Conservation (phyloP, 2,888 invertebrate species). For the Diabrotica balteata region DNA sequence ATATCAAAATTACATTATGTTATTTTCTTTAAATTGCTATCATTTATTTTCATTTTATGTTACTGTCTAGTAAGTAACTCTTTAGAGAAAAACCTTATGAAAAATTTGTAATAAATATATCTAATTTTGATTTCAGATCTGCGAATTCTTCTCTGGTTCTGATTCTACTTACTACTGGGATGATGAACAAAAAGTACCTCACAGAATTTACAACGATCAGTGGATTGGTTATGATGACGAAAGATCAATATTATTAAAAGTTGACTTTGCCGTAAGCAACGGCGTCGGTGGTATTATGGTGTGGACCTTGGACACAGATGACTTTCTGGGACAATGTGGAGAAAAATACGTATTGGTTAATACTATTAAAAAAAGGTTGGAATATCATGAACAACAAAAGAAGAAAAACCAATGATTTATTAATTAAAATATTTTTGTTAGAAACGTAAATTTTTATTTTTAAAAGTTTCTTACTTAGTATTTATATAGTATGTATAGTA, state of each 20-base stretch:
- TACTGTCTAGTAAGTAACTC: no score
- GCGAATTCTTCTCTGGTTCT: conserved; percentile 7
- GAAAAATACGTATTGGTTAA: conserved; percentile 47
- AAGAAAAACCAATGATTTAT: not conserved
- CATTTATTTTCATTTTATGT: no score
- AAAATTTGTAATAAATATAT: no score
- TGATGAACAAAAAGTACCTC: conserved; percentile 63
- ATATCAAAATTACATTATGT: no score
- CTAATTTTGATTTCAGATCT: not conserved
- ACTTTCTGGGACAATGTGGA: conserved; percentile 68
- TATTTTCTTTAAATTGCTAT: no score
- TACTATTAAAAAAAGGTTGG: conserved; percentile 31
- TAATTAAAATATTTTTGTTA: no score
- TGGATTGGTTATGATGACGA: conserved; percentile 74
- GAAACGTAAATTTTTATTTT: no score
- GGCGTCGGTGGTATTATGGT: conserved; percentile 71
- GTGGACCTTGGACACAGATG: conserved; percentile 82
- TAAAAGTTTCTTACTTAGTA: no score
- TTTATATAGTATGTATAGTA: no score
- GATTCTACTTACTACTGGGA: conserved; percentile 52
- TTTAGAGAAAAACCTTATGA: no score
- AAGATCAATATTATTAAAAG: conserved; percentile 63
- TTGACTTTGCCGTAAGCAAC: conserved; percentile 45
- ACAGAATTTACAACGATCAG: conserved; percentile 64
- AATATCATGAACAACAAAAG: not conserved